phyloP scores from a whole-genome alignment of 2,888 invertebrate species.

The Furcula furcula region DNA sequence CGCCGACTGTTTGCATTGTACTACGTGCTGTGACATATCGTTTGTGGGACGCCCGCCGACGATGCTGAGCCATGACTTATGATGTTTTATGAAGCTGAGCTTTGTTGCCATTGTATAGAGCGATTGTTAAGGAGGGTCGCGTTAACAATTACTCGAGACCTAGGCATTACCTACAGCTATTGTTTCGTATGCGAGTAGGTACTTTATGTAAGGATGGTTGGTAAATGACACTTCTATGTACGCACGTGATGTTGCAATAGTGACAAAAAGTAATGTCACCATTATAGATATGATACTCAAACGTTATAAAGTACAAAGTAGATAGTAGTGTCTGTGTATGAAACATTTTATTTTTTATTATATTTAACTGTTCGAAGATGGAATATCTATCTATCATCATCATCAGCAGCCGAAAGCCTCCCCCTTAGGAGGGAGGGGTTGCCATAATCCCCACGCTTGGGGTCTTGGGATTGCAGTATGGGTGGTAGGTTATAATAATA shows the following conservation, averaged over 20 bases:
- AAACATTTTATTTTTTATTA: too few relatives aligned
- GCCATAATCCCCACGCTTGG: too few relatives aligned
- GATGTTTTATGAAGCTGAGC: constrained; percentile 57
- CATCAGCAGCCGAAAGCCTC: too few relatives aligned
- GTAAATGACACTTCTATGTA: constrained; percentile 36
- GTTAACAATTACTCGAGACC: constrained; percentile 61
- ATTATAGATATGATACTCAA: too few relatives aligned
- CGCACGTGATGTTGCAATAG: constrained; percentile 48
- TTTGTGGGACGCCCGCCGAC: constrained; percentile 59
- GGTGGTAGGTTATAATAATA: too few relatives aligned
- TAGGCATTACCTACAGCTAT: constrained; percentile 41
- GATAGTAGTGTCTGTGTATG: too few relatives aligned
- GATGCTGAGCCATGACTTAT: constrained; percentile 42
- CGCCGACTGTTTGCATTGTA: constrained; percentile 78
- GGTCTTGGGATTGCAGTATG: too few relatives aligned
- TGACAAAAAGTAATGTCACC: constrained; percentile 26
- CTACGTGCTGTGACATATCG: constrained; percentile 77
- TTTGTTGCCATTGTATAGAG: constrained; percentile 57
- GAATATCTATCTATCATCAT: too few relatives aligned
- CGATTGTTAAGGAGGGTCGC: constrained; percentile 48
- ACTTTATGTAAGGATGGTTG: constrained; percentile 38
- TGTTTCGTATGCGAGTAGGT: too few relatives aligned
- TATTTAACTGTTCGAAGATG: too few relatives aligned
- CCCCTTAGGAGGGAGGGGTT: too few relatives aligned
- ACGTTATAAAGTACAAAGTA: too few relatives aligned